Evolutionary conservation across 2,113 vertebrate genomes (phyloP).

Genomic region (Callionymus lyra): DNA sequence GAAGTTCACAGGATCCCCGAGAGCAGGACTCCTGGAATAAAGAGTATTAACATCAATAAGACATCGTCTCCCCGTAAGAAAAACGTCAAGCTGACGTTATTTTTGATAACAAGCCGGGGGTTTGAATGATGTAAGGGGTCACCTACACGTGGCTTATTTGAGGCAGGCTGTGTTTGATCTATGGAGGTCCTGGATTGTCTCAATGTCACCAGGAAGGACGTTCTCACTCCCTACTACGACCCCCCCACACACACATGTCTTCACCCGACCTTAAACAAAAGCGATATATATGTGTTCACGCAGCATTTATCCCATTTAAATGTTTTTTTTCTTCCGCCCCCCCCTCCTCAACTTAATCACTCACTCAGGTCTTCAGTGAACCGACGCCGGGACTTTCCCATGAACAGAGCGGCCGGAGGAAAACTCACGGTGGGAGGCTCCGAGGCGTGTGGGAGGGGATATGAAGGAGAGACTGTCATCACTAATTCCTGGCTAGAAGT

Average conservation of each 20-base stretch:
- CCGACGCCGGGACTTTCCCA: constrained; percentile 53
- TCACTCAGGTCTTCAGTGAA: constrained; percentile 43
- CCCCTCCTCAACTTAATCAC: constrained; percentile 39
- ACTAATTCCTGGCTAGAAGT: constrained; percentile 62
- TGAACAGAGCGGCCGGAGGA: constrained; percentile 35
- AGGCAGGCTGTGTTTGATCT: constrained; percentile 54
- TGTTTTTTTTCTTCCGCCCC: constrained; percentile 10
- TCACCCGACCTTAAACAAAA: constrained; percentile 9
- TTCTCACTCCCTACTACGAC: constrained; percentile 21
- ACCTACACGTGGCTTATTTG: constrained; percentile 46
- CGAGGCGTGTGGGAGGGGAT: constrained; percentile 44
- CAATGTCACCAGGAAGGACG: constrained; percentile 56
- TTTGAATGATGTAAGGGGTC: constrained; percentile 35
- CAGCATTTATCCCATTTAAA: constrained; percentile 12
- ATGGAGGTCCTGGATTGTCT: constrained; percentile 52
- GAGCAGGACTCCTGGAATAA: no score
- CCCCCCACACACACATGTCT: constrained; percentile 29
- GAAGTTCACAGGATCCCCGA: no score
- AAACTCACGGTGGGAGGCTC: constrained; percentile 68
- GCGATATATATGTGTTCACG: constrained; percentile 1
- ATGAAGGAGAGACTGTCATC: constrained; percentile 63
- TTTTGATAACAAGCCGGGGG: constrained; percentile 34
- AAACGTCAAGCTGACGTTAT: constrained; percentile 29
- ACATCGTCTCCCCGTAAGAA: constrained; percentile 17
- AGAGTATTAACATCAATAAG: no score